Evolutionary conservation across 2,113 vertebrate species (phyloP), one percentile per base, ranked within the genome.

Genomic region (Tauraco erythrolophus): DNA sequence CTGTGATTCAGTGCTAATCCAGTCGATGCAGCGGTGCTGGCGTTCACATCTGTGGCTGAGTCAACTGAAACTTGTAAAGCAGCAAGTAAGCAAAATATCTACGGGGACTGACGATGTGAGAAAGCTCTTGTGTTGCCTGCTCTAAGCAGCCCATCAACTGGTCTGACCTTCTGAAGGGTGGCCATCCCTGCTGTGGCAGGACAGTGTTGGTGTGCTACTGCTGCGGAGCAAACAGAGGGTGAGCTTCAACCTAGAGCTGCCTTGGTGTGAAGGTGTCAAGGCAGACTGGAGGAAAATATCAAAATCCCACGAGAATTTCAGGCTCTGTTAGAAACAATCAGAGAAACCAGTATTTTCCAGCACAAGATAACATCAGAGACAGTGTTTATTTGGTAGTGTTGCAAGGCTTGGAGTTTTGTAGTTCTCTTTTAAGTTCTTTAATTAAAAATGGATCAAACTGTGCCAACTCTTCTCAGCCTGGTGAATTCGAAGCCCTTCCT

Each of bases 331-430:
- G 68, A 66, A 84, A 30, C 4, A 1, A 65, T 54, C 25, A 37
- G 51, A 30, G n/a, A 84, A 84, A 78, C 53, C 51, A 22, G 81
- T 62, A n/a, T 93, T 94, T 93, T 87, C 81, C 84, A 92, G 88
- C 60, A 23, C 37, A 30, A 69, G 89, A 62, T 89, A 94, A 66
- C 56, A 89, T 92, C 96, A 78, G 51, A 51, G 46, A 25, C 30
- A 37, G 31, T 23, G 37, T 86, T 93, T 84, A 41, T 87, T 94
- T 89, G 60, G 14, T 70, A 2, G 31, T 93, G 72, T 93, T 84
- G 89, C 92, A 93, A 94, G 58, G 46, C 65, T 82, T 54, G 72
- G 50, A 75, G 81, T 84, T 96, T 95, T 88, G 33, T 60, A 84
- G 88, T 54, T 91, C 60, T 81, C 68, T 96, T 92, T 88, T 41